phyloP scores from a whole-genome alignment of 2,113 vertebrate species.

The Myotis lucifugus region DNA sequence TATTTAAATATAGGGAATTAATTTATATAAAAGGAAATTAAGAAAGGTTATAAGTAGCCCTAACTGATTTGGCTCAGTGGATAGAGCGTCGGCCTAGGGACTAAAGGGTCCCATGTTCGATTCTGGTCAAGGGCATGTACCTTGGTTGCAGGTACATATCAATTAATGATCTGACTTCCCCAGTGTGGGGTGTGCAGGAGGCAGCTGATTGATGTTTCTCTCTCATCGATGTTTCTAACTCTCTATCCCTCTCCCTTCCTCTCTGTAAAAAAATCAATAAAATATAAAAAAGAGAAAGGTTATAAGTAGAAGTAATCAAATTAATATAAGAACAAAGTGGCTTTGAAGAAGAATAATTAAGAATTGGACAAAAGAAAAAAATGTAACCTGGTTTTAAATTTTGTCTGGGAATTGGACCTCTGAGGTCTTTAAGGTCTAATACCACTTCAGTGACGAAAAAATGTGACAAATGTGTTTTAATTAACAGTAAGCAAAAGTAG shows the following conservation, averaged over 20 bases:
- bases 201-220: too few species aligned
- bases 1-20: not conserved
- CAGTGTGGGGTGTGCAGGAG: too few species aligned
- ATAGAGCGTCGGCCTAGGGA: too few species aligned
- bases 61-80: too few species aligned
- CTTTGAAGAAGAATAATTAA: constrained; percentile 4
- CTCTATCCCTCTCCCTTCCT: too few species aligned
- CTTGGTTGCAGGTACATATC: too few species aligned
- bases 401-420: not conserved
- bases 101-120: too few species aligned
- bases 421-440: constrained; percentile 50
- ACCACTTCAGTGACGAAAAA: not conserved
- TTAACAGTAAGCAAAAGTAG: constrained; percentile 7
- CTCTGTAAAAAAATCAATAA: too few species aligned
- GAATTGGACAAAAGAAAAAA: not conserved
- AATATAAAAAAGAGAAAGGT: not conserved
- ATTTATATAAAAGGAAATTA: not conserved
- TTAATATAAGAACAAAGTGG: not conserved
- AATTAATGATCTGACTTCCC: too few species aligned
- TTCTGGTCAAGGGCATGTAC: too few species aligned
- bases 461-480: constrained; percentile 29
- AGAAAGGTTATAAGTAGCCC: not conserved
- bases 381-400: not conserved
- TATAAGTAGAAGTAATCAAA: not conserved
- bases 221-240: too few species aligned